A percentile compares a stretch with the other conserved stretches of the same genome.
Evolutionary conservation across 1,140 invertebrate species (phyloP).

Genomic region (Carcinoscorpius rotundicauda): DNA sequence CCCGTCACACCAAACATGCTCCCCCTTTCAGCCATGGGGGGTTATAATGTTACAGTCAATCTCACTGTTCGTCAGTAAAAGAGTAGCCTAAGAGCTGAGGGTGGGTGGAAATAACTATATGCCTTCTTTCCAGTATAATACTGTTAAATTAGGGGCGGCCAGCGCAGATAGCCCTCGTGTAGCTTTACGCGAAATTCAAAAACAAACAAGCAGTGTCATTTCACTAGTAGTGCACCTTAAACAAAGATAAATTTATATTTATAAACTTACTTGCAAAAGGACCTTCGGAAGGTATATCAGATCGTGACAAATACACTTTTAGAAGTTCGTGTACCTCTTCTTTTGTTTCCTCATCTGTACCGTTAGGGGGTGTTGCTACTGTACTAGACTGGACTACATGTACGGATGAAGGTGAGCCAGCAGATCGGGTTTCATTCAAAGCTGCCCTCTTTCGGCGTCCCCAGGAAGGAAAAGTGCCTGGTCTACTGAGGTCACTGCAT

Average conservation of each 20-base stretch:
- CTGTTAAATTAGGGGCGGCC: too few relatives aligned
- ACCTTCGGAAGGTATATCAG: conserved; percentile 23
- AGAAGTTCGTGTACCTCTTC: conserved; percentile 27
- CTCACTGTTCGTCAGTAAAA: too few relatives aligned
- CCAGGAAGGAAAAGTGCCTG: conserved; percentile 27
- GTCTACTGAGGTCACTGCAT: conserved; percentile 21
- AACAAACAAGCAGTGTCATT: too few relatives aligned
- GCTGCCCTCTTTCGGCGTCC: conserved; percentile 20
- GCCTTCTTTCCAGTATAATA: too few relatives aligned
- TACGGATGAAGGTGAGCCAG: not conserved
- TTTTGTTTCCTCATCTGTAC: conserved; percentile 15
- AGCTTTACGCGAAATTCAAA: too few relatives aligned
- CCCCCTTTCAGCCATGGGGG: too few relatives aligned
- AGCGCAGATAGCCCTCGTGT: too few relatives aligned
- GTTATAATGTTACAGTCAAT: too few relatives aligned
- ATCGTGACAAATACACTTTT: conserved; percentile 25
- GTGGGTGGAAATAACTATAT: too few relatives aligned
- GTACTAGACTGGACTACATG: conserved; percentile 1
- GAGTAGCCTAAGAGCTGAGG: too few relatives aligned
- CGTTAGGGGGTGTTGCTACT: not conserved
- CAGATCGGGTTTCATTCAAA: conserved; percentile 10
- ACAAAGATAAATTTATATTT: not conserved
- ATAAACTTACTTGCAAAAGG: conserved; percentile 9
- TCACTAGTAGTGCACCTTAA: not conserved
- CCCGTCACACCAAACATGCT: too few relatives aligned